phyloP scores from a whole-genome alignment of 2,888 invertebrate species.

The Patella ulyssiponensis region DNA sequence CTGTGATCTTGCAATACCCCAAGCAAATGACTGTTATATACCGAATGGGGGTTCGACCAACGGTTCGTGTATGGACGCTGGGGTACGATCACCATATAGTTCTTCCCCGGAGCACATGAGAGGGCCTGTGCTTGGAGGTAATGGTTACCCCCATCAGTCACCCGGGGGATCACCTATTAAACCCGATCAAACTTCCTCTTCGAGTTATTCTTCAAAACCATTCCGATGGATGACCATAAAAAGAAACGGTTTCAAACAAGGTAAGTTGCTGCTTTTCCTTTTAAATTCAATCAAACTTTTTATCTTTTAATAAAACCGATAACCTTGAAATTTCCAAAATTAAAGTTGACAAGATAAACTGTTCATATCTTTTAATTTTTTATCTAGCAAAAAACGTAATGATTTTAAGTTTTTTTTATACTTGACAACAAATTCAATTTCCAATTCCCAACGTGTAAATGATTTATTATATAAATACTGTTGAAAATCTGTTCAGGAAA shows the following conservation, averaged over 20 bases:
- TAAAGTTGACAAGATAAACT: too few relatives aligned
- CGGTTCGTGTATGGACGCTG: conserved; percentile 24
- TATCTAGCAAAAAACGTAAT: too few relatives aligned
- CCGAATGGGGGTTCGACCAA: conserved; percentile 20
- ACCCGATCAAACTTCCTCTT: conserved; percentile 6
- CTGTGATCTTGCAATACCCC: conserved; percentile 18
- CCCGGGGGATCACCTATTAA: conserved; percentile 24
- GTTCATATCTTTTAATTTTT: too few relatives aligned
- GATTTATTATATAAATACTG: too few relatives aligned
- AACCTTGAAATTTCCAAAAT: neutral
- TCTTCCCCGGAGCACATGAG: conserved; percentile 21
- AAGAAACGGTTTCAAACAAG: conserved; percentile 94
- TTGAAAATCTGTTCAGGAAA: too few relatives aligned
- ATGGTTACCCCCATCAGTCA: conserved; percentile 70
- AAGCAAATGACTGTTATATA: conserved; percentile 23
- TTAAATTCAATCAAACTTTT: neutral
- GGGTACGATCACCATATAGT: conserved; percentile 20
- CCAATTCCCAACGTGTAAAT: too few relatives aligned
- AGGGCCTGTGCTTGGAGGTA: conserved; percentile 8
- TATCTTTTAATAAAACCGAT: neutral
- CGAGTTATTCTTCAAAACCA: conserved; percentile 71
- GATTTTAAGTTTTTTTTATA: too few relatives aligned
- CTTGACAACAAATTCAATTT: too few relatives aligned
- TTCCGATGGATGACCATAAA: conserved; percentile 99
- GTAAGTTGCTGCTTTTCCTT: conserved; percentile 69